Percentiles rank a stretch among this genome's conserved stretches.
Conservation (phyloP, 2,888 invertebrate genomes). For the Apotomis capreana region DNA sequence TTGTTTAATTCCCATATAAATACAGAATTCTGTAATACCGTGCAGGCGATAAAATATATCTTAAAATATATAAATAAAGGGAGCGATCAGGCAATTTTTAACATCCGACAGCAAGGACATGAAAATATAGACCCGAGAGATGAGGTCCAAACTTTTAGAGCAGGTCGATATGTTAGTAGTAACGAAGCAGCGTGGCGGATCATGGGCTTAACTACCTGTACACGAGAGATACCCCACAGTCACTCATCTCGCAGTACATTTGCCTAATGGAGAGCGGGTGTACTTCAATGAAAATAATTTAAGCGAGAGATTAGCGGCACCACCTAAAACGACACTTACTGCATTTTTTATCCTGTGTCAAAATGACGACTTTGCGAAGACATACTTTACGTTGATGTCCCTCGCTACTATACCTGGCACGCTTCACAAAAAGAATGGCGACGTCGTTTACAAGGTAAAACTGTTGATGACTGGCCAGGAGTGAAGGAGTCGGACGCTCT, state of each 20-base stretch:
- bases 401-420: background rate
- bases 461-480: background rate
- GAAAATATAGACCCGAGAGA: constrained; percentile 39
- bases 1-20: constrained; percentile 1
- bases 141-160: constrained; percentile 44
- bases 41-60: background rate
- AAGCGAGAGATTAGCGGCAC: background rate
- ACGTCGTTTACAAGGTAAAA: background rate
- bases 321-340: background rate
- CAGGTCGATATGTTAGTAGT: constrained; percentile 46
- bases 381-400: background rate
- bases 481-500: background rate
- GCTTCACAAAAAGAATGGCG: background rate
- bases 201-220: constrained; percentile 43
- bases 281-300: constrained; percentile 46
- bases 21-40: background rate
- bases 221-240: constrained; percentile 47
- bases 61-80: constrained; percentile 4
- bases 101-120: constrained; percentile 34
- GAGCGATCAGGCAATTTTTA: constrained; percentile 30
- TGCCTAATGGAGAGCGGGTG: constrained; percentile 46
- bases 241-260: constrained; percentile 35
- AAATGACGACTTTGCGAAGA: background rate
- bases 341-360: background rate
- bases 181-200: constrained; percentile 46